Conservation (phyloP, 1,140 invertebrate species). For the Brachionus plicatilis region DNA sequence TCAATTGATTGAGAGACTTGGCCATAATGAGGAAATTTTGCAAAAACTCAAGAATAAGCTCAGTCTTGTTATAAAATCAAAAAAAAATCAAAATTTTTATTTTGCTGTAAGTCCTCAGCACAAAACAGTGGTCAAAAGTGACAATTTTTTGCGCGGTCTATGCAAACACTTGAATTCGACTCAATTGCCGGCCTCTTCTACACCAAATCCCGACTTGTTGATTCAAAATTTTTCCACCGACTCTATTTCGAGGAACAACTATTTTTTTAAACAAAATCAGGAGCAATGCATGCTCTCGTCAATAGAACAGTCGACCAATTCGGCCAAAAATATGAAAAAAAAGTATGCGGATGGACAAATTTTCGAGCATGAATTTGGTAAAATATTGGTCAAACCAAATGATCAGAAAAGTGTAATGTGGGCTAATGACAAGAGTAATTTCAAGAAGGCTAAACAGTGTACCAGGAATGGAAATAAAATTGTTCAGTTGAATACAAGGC, state of each 20-base stretch:
- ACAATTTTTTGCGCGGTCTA: not conserved
- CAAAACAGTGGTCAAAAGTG: not conserved
- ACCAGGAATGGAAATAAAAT: not conserved
- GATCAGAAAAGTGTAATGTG: not conserved
- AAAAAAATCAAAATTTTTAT: conserved; percentile 25
- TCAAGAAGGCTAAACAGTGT: not conserved
- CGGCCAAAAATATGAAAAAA: not conserved
- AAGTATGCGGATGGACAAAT: conserved; percentile 11
- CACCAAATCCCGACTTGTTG: not conserved
- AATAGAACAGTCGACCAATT: not conserved
- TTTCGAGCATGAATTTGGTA: not conserved
- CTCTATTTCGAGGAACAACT: not conserved
- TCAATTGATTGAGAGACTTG: not conserved
- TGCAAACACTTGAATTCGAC: not conserved
- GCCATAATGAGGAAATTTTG: not conserved
- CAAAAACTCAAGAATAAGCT: not conserved
- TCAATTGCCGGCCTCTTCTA: not conserved
- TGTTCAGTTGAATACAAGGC: not conserved
- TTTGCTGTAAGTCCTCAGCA: conserved; percentile 15
- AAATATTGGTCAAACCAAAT: not conserved
- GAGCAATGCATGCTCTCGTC: not conserved
- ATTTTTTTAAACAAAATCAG: not conserved
- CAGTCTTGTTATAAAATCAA: not conserved
- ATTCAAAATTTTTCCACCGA: conserved; percentile 7
- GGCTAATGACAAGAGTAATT: not conserved